Conservation (phyloP, 2,113 vertebrate species). For the Tylochromis polylepis region DNA sequence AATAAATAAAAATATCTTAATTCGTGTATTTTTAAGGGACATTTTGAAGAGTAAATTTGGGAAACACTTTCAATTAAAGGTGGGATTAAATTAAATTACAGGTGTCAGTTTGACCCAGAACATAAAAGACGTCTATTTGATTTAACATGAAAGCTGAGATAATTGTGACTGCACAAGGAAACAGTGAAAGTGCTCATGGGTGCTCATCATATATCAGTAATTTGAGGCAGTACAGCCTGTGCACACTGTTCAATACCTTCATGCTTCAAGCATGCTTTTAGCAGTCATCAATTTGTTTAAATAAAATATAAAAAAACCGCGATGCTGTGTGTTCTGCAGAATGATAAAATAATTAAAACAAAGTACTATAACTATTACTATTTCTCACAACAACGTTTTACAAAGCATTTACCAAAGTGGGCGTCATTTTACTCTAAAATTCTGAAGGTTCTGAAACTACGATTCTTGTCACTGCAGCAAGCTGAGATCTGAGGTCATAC, state of each 20-base stretch:
- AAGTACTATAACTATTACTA: background rate
- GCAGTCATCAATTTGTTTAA: background rate
- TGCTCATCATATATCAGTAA: background rate
- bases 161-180: rapidly evolving
- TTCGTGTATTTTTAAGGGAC: background rate
- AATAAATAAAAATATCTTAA: background rate
- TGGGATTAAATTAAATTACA: background rate
- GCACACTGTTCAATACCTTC: background rate
- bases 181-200: background rate
- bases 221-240: background rate
- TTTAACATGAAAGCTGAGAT: background rate
- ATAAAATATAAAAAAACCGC: too few relatives aligned
- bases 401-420: background rate
- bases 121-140: background rate
- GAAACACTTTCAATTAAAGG: background rate
- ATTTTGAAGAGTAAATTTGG: background rate
- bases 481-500: background rate
- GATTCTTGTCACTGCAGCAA: background rate
- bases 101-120: background rate
- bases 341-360: background rate
- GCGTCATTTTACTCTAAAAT: background rate
- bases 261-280: background rate
- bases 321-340: rapidly evolving
- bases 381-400: background rate
- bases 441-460: background rate